These are phyloP conservation scores for Oscarella lobularis DNA, from an alignment of 37 sponge, comb jelly and placozoan genomes.

Conservation along the genomic window DNA sequence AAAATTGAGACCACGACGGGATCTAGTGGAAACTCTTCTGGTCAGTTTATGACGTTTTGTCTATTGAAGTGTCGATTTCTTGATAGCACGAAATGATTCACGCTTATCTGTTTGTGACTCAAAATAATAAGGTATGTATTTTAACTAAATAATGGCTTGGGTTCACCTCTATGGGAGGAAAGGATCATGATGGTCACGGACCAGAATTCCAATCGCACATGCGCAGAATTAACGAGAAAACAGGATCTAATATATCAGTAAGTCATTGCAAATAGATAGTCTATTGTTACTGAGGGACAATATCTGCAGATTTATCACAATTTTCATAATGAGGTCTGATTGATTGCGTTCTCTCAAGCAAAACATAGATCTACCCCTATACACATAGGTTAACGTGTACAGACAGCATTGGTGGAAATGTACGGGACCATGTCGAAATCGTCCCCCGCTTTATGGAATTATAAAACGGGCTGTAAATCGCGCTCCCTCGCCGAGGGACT, in stretches of 20 bases:
- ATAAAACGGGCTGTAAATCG: constrained; percentile 90
- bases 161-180: too few species aligned
- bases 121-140: constrained; percentile 54
- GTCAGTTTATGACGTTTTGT: constrained; percentile 32
- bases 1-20: constrained; percentile 71
- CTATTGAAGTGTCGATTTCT: background rate
- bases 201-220: constrained; percentile 84
- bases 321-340: constrained; percentile 83
- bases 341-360: background rate
- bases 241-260: constrained; percentile 85
- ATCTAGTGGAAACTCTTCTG: constrained; percentile 92
- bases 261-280: constrained; percentile 12
- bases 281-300: background rate
- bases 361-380: too few species aligned
- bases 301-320: constrained; percentile 68
- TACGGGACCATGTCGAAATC: constrained; percentile 67
- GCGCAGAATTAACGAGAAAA: constrained; percentile 67
- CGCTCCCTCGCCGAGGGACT: constrained; percentile 70
- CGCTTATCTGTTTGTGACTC: constrained; percentile 89
- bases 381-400: constrained; percentile 40
- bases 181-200: constrained; percentile 94
- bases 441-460: constrained; percentile 73
- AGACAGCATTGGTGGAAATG: constrained; percentile 98
- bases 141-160: too few species aligned
- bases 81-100: constrained; percentile 98